Evolutionary conservation across 2,797 vertebrate genomes (phyloP).

Genomic region (Etheostoma perlongum): DNA sequence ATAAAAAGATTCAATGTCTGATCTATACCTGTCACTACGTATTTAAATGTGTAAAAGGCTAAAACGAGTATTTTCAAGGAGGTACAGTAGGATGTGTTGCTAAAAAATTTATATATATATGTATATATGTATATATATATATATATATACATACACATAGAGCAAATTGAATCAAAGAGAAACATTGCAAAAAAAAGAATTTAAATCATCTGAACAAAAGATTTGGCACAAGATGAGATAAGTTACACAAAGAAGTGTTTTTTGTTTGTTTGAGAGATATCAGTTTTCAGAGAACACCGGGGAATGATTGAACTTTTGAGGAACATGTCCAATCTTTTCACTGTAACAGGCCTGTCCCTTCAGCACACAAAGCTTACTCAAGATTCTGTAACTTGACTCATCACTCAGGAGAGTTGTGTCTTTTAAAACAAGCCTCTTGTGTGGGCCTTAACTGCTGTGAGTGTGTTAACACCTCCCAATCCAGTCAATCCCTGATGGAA

Average conservation of each 20-base stretch:
- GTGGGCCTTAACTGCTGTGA: slow-evolving; percentile 65
- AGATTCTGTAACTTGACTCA: slow-evolving; percentile 58
- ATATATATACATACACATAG: too few species aligned
- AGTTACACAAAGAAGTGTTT: not conserved
- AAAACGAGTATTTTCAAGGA: not conserved
- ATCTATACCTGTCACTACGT: not conserved
- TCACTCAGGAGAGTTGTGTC: slow-evolving; percentile 49
- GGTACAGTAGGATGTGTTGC: not conserved
- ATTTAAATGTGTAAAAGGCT: not conserved
- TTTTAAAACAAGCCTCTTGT: slow-evolving; percentile 68
- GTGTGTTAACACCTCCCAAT: slow-evolving; percentile 75
- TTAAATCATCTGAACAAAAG: slow-evolving; percentile 12
- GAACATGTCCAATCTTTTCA: slow-evolving; percentile 10
- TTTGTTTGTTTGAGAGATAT: not conserved
- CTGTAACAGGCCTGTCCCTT: not conserved
- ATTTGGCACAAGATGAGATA: slow-evolving; percentile 4
- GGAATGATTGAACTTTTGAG: slow-evolving; percentile 26
- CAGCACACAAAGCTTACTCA: slow-evolving; percentile 22
- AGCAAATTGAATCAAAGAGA: slow-evolving; percentile 1
- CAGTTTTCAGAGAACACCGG: slow-evolving; percentile 2
- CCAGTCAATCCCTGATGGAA: slow-evolving; percentile 54
- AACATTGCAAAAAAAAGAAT: slow-evolving; percentile 11
- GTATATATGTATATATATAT: too few species aligned
- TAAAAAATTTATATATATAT: not conserved
- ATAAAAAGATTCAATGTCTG: slow-evolving; percentile 26